Conservation (phyloP, 2,113 vertebrate genomes). For the Apeltes quadracus region DNA sequence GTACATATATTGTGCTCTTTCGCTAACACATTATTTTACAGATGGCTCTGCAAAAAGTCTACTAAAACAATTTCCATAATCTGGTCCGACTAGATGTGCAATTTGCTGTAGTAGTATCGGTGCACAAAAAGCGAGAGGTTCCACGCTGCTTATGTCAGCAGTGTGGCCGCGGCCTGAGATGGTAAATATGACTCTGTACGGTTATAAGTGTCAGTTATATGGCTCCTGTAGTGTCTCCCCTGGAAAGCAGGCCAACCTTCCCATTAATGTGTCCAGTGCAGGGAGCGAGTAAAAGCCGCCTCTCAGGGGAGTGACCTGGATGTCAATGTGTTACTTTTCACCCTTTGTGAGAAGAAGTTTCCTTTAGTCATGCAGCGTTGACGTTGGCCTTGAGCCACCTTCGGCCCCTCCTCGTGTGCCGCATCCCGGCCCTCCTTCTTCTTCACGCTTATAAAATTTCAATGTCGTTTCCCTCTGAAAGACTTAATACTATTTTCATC, state of each 20-base stretch:
- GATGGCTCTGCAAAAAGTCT: too few relatives aligned
- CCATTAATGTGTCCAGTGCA: slow-evolving; percentile 18
- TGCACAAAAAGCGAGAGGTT: too few relatives aligned
- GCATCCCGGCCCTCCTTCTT: slow-evolving; percentile 20
- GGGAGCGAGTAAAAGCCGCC: slow-evolving; percentile 3
- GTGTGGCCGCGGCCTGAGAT: background rate
- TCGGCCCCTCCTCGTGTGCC: background rate
- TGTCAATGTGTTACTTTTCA: slow-evolving; percentile 36
- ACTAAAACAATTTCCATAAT: too few relatives aligned
- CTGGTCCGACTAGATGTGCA: too few relatives aligned
- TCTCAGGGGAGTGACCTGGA: slow-evolving; percentile 17
- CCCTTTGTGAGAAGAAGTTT: slow-evolving; percentile 22
- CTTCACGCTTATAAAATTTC: slow-evolving; percentile 61
- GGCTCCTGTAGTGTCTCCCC: background rate
- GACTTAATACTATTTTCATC: slow-evolving; percentile 43
- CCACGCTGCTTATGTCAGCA: too few relatives aligned
- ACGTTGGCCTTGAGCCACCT: slow-evolving; percentile 33
- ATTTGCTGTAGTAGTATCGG: too few relatives aligned
- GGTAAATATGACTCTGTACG: background rate
- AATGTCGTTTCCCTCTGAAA: slow-evolving; percentile 50
- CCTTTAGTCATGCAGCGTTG: slow-evolving; percentile 43
- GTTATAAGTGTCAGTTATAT: background rate
- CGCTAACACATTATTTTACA: too few relatives aligned
- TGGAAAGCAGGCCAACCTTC: background rate
- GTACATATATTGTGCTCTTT: too few relatives aligned